Evolutionary conservation across 2,888 invertebrate species (phyloP).

Genomic region (Venusia cambrica): DNA sequence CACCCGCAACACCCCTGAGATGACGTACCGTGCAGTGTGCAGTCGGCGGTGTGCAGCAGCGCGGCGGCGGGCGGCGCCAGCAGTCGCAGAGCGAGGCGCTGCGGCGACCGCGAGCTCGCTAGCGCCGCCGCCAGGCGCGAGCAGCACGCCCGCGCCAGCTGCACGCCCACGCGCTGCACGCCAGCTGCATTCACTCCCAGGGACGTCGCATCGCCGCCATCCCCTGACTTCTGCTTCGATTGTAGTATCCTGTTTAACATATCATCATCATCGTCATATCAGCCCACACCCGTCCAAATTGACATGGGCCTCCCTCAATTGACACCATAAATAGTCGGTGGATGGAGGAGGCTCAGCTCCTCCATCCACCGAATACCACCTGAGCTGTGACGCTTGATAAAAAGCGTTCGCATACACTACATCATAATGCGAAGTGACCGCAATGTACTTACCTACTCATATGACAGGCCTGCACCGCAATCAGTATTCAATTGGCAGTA

Average conservation of each 20-base stretch:
- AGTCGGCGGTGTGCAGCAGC: conserved; percentile 29
- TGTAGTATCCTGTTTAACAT: conserved; percentile 32
- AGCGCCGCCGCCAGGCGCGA: conserved; percentile 42
- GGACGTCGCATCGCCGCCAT: conserved; percentile 11
- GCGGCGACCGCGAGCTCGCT: conserved; percentile 37
- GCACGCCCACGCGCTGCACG: conserved; percentile 48
- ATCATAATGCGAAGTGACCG: too few relatives aligned
- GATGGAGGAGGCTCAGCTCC: too few relatives aligned
- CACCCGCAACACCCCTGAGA: conserved; percentile 3
- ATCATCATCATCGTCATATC: too few relatives aligned
- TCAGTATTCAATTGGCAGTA: too few relatives aligned
- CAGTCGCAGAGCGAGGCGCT: conserved; percentile 46
- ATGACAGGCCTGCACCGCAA: too few relatives aligned
- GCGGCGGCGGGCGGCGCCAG: conserved; percentile 37
- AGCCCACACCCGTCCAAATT: too few relatives aligned
- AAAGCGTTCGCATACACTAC: too few relatives aligned
- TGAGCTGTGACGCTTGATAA: too few relatives aligned
- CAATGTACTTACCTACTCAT: too few relatives aligned
- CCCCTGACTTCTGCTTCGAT: conserved; percentile 26
- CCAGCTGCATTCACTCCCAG: conserved; percentile 23
- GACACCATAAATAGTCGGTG: too few relatives aligned
- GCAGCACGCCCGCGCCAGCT: conserved; percentile 54
- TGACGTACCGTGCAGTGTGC: conserved; percentile 30
- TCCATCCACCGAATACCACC: too few relatives aligned
- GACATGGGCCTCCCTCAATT: too few relatives aligned